Conservation (phyloP, 1,140 invertebrate species). For the Cotesia glomerata region DNA sequence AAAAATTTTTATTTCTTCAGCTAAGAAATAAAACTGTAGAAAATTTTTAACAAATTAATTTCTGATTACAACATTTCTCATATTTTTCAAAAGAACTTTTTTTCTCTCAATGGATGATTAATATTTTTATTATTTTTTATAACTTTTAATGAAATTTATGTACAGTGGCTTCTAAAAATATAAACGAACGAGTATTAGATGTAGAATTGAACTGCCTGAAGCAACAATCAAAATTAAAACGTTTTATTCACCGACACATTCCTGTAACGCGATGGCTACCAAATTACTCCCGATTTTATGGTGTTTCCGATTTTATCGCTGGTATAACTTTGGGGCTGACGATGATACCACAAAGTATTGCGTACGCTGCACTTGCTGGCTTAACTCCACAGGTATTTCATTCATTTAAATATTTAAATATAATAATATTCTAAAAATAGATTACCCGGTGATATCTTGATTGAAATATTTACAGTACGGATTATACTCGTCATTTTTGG, state of each 20-base stretch:
- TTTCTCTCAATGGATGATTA: too few relatives aligned
- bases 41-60: too few relatives aligned
- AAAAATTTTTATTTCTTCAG: too few relatives aligned
- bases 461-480: constrained; percentile 67
- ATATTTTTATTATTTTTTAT: too few relatives aligned
- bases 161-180: constrained; percentile 23
- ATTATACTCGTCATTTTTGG: constrained; percentile 75
- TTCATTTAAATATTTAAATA: not conserved
- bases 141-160: too few relatives aligned
- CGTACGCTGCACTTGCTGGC: constrained; percentile 80
- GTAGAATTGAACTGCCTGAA: not conserved
- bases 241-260: constrained; percentile 49
- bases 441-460: not conserved
- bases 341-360: constrained; percentile 84
- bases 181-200: constrained; percentile 14
- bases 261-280: constrained; percentile 71
- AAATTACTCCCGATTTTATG: constrained; percentile 67
- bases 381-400: constrained; percentile 70
- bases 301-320: constrained; percentile 73
- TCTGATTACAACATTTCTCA: too few relatives aligned
- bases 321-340: constrained; percentile 82
- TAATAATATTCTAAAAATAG: not conserved
- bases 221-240: not conserved
- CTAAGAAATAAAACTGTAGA: too few relatives aligned
- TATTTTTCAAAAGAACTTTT: too few relatives aligned